A percentile compares a stretch with the other conserved stretches of the same genome.
Conservation (phyloP, 2,888 invertebrate genomes). For the Luffia ferchaultella region DNA sequence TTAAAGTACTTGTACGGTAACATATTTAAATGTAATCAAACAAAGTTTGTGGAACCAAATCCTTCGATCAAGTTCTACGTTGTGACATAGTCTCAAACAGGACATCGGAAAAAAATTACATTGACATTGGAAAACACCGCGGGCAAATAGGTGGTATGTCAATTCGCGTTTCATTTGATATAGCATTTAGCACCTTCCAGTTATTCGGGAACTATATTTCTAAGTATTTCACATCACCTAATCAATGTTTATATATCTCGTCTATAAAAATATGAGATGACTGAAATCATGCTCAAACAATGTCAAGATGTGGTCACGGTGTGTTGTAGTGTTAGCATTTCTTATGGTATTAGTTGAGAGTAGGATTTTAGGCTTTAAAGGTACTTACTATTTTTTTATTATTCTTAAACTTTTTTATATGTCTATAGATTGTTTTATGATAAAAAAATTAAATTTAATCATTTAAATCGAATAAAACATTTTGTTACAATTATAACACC, state of each 20-base stretch:
- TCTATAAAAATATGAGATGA: slow-evolving; percentile 26
- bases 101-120: neutral
- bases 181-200: slow-evolving; percentile 1
- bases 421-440: no score
- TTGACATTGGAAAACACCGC: slow-evolving; percentile 3
- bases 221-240: neutral
- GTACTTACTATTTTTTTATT: slow-evolving; percentile 15
- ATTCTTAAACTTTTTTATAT: no score
- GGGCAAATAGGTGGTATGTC: neutral
- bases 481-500: no score
- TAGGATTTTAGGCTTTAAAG: slow-evolving; percentile 21
- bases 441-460: no score
- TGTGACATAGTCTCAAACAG: no score
- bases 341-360: slow-evolving; percentile 20
- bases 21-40: no score
- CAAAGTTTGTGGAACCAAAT: no score
- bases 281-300: slow-evolving; percentile 20
- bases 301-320: slow-evolving; percentile 34
- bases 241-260: neutral
- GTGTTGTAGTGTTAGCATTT: slow-evolving; percentile 22
- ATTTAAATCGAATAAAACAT: no score
- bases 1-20: no score
- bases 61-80: no score
- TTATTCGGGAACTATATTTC: neutral
- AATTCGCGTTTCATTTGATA: neutral